Base-by-base conservation (phyloP, 2,888 invertebrate species). In the Hyposoter dolosus region DNA sequence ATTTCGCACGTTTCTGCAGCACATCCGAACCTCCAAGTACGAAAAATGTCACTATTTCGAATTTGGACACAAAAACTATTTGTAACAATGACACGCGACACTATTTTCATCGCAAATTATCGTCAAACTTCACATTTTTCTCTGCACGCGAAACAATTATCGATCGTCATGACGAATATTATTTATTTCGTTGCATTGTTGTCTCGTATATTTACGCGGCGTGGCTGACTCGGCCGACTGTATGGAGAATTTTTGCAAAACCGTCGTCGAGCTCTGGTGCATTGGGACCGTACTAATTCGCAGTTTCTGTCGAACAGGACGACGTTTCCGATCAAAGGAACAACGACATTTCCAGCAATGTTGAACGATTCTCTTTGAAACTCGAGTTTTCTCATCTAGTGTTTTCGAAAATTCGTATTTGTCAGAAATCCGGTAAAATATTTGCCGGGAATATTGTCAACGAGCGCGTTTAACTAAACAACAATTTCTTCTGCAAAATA, bases 401-500 rank as follows among this genome's bases (percentile, higher is more conserved):
- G 56, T 4, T 19, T 23, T 19, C 19, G 53, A 4, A 2, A 6
- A 19, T 56, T 23, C 12, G 23, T 12, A 56, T 23, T 56, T 56
- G 56, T 56, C 56, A 60, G 60, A 28, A 60, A 28, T 23, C 60
- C 60, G 60, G 60, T 28, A 28, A 50, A n/a, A 50, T 17, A 50
- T 28, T 60, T 28, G 60, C 60, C 60, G 60, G 60, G 60, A 60
- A 60, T 60, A 28, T 60, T 28, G 60, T 28, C 28, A 60, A 15
- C 15, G 15, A 60, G 15, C n/a, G 5, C 23, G 10, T 23, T 15
- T 60, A 7, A 12, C 5, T 28, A 28, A 15, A 60, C 28, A 28
- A 60, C 15, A 60, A 28, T 28, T 60, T 23, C 12, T 5, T 28
- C 1, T 28, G 1, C 15, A 60, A 60, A 60, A 3, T 28, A 28